Conservation (phyloP, 2,797 vertebrate species). For the Bradypodion pumilum region DNA sequence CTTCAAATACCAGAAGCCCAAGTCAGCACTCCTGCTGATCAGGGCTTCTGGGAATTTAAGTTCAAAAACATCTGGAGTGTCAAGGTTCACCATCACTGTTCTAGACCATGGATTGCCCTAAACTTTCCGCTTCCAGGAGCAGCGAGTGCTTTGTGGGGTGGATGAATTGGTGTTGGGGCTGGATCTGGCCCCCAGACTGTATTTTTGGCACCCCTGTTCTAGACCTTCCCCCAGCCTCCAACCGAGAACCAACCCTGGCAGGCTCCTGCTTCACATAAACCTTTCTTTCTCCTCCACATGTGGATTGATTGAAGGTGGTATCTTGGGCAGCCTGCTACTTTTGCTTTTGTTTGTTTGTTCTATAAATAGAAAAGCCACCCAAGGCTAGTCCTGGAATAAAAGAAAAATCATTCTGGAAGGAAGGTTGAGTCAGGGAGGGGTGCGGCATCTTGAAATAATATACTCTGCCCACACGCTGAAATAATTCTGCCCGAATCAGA, state of each 20-base stretch:
- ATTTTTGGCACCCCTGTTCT: too few species aligned
- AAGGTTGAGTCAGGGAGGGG: slow-evolving; percentile 70
- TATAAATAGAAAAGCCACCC: slow-evolving; percentile 62
- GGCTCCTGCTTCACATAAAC: neutral
- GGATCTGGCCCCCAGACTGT: too few species aligned
- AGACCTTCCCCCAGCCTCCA: neutral
- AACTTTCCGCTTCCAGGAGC: too few species aligned
- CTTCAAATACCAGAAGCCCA: too few species aligned
- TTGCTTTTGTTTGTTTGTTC: slow-evolving; percentile 68
- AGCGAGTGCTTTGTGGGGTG: too few species aligned
- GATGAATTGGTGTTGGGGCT: too few species aligned
- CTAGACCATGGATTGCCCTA: too few species aligned
- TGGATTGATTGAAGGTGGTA: slow-evolving; percentile 42
- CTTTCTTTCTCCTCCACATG: neutral
- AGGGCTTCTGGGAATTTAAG: too few species aligned
- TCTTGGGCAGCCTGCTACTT: slow-evolving; percentile 37
- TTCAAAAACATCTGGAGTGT: too few species aligned
- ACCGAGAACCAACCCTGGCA: neutral
- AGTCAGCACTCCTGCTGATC: too few species aligned
- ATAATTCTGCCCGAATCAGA: slow-evolving; percentile 41
- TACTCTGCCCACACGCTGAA: slow-evolving; percentile 56
- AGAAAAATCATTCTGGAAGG: slow-evolving; percentile 49
- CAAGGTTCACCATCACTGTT: too few species aligned
- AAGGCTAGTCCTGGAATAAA: slow-evolving; percentile 55
- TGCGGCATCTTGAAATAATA: slow-evolving; percentile 60